Conservation (phyloP, 1,140 invertebrate genomes). For the Brachionus manjavacas region DNA sequence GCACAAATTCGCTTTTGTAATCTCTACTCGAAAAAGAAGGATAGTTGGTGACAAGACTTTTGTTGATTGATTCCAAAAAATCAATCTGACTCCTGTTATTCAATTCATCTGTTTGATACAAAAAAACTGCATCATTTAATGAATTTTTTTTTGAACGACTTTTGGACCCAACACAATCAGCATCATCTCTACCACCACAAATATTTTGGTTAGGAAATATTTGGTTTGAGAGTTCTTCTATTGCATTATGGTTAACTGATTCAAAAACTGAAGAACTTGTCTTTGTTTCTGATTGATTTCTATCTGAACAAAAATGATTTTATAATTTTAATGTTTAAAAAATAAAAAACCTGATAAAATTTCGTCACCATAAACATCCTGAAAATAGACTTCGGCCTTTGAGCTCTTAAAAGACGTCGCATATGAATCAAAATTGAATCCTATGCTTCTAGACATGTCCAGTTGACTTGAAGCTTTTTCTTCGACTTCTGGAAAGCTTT, state of each 20-base stretch:
- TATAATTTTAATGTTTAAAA: not conserved
- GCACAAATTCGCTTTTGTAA: not conserved
- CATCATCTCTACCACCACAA: not conserved
- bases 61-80: not conserved
- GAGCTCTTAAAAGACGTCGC: not conserved
- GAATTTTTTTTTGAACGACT: not conserved
- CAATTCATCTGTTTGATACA: not conserved
- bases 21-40: not conserved
- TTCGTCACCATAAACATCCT: no score
- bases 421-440: not conserved
- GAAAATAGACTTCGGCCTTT: not conserved
- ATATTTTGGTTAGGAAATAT: not conserved
- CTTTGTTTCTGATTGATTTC: not conserved
- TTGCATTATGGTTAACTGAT: not conserved
- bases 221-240: not conserved
- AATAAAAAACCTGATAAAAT: no score
- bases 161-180: not conserved
- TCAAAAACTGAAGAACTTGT: not conserved
- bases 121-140: not conserved
- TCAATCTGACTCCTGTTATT: not conserved
- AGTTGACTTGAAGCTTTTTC: not conserved
- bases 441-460: not conserved
- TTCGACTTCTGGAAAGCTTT: not conserved
- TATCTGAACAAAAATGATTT: not conserved
- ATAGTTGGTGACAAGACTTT: not conserved